phyloP scores from a whole-genome alignment of 2,113 vertebrate species.

The Nesogale talazaci region DNA sequence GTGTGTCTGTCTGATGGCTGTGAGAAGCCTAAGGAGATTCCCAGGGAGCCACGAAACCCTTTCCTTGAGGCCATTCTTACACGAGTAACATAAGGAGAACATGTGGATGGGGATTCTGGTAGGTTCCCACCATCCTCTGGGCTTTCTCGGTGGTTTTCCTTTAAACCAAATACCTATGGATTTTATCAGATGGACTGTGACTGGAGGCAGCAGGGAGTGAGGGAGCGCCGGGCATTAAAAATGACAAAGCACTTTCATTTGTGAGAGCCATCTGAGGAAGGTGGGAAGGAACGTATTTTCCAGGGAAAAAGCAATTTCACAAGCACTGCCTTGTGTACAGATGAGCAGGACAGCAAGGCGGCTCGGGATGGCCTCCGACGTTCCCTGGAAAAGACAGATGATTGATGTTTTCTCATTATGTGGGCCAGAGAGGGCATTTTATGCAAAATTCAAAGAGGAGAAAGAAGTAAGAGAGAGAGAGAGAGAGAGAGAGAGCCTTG shows the following conservation, averaged over 20 bases:
- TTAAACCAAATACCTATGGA: conserved; percentile 59
- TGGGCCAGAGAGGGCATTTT: conserved; percentile 38
- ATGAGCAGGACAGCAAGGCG: background rate
- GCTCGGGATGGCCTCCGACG: conserved; percentile 9
- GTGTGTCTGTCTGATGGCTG: background rate
- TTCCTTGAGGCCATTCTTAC: background rate
- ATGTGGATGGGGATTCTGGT: background rate
- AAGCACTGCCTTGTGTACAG: conserved; percentile 50
- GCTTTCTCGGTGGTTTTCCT: conserved; percentile 17
- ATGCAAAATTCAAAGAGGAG: conserved; percentile 75
- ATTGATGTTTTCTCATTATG: conserved; percentile 69
- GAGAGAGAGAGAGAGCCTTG: background rate
- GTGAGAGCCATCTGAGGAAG: conserved; percentile 65
- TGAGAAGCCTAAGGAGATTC: background rate
- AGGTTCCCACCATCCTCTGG: conserved; percentile 29
- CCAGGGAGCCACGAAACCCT: background rate
- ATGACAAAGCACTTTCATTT: conserved; percentile 84
- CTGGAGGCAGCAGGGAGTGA: background rate
- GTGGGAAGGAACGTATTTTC: conserved; percentile 68
- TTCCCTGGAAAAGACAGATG: background rate
- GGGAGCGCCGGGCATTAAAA: conserved; percentile 69
- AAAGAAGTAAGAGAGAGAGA: too few species aligned
- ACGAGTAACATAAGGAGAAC: background rate
- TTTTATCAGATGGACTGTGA: conserved; percentile 53
- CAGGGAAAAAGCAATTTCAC: conserved; percentile 72